A percentile compares a stretch with the other conserved stretches of the same genome.
phyloP scores from a whole-genome alignment of 2,888 invertebrate genomes.

The Tenthredo scrophulariae region DNA sequence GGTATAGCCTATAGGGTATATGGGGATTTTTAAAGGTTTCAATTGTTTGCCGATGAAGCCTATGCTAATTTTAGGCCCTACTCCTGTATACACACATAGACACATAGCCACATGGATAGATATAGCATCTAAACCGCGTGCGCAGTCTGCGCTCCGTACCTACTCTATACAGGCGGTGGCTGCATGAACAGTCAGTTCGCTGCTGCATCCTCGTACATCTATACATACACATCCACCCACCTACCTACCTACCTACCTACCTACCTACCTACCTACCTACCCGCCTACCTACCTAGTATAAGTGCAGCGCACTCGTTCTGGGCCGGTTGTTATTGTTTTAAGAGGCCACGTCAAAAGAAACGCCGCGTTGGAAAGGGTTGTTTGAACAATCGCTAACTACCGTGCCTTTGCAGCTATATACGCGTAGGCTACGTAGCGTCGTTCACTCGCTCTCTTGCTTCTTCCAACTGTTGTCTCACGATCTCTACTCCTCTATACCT shows the following conservation, averaged over 20 bases:
- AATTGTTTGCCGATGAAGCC: constrained; percentile 50
- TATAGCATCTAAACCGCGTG: too few species aligned
- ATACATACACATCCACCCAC: neutral
- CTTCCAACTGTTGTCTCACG: constrained; percentile 30
- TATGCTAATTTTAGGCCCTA: constrained; percentile 50
- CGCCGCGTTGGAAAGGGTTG: constrained; percentile 48
- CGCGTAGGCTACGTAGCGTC: neutral
- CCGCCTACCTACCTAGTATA: neutral
- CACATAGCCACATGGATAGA: neutral
- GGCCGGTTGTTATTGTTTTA: constrained; percentile 54
- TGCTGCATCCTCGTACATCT: neutral
- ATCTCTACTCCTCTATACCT: neutral
- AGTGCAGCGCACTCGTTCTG: neutral
- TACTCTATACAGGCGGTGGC: neutral
- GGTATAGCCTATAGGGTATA: neutral
- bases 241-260: neutral
- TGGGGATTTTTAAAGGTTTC: constrained; percentile 22
- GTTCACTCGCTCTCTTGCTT: neutral
- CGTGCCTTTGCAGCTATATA: neutral
- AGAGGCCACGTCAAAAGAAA: constrained; percentile 51
- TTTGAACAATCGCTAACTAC: constrained; percentile 54
- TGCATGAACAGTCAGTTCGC: neutral
- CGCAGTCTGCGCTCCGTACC: neutral
- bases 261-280: neutral
- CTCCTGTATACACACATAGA: neutral